Evolutionary conservation across 2,888 invertebrate genomes (phyloP), one percentile per base, ranked within the genome.

Genomic region (Agrotis exclamationis): DNA sequence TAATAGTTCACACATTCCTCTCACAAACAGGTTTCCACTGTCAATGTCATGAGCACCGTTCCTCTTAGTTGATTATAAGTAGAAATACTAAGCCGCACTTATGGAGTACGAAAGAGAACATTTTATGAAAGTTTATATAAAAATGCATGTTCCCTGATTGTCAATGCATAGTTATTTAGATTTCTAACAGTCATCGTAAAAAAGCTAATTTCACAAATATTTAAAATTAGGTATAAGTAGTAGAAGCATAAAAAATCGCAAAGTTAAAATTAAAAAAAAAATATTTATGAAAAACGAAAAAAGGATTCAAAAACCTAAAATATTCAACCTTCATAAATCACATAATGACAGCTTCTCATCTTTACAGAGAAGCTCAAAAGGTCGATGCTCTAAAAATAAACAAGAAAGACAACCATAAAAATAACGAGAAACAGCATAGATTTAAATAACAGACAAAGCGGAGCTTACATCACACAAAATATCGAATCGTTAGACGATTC

Each of bases 381-480:
- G 76, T 74, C 82, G 82, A 74, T 44, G 66, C 68, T 79, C 83
- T 28, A 79, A 81, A n/a, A 82, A 76, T 79, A 79, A 76, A 84
- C 66, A 70, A 56, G 67, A 57, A 68, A 78, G 28, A 63, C 39
- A 70, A 48, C 67, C 66, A 72, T 70, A 69, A 73, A 71, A 67
- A 79, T 66, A 70, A 58, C 56, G 16, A 56, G 18, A 71, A 82
- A 65, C 57, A 76, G 16, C 18, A 60, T 22, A 65, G 28, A 79
- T 44, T 63, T 54, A 64, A 74, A 71, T 74, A 75, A 60, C 58
- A 54, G n/a, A 69, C 33, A 62, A 71, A 77, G 68, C 60, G 68
- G 83, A 87, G 80, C 80, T 79, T 77, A 75, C 76, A 85, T 83
- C 87, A 86, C 84, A 87, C 87, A 78, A 80, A 59, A 68, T 58